A percentile compares a stretch with the other conserved stretches of the same genome.
Evolutionary conservation across 2,797 vertebrate genomes (phyloP).

Genomic region (Melanotaenia trifasciata): DNA sequence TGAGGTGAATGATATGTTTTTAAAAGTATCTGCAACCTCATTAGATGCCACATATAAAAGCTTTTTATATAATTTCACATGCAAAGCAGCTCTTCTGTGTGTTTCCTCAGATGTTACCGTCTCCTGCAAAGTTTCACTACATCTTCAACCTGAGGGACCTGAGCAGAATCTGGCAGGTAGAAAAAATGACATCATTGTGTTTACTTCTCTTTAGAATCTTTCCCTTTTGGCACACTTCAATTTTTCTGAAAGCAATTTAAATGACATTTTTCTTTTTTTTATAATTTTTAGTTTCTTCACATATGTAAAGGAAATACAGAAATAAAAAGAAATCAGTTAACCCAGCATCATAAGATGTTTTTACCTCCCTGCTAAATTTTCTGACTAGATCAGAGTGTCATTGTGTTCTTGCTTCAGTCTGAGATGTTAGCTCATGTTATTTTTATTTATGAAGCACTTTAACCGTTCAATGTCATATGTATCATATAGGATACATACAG

Average conservation of each 20-base stretch:
- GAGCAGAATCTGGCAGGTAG: constrained; percentile 87
- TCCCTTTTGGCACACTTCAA: not conserved
- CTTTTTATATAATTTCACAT: not conserved
- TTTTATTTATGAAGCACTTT: too few species aligned
- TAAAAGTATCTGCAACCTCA: not conserved
- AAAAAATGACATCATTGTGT: not conserved
- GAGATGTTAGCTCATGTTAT: too few species aligned
- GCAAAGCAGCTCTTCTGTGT: not conserved
- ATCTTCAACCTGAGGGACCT: constrained; percentile 89
- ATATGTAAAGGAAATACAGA: too few species aligned
- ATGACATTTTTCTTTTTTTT: not conserved
- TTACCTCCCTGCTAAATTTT: too few species aligned
- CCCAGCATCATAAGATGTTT: too few species aligned
- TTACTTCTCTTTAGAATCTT: not conserved
- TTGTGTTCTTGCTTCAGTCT: too few species aligned
- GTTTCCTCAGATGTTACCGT: constrained; percentile 85
- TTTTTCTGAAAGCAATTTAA: not conserved
- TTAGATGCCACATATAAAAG: too few species aligned
- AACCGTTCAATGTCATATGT: too few species aligned
- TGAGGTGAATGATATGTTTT: too few species aligned
- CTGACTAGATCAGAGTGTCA: not conserved
- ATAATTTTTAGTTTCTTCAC: not conserved
- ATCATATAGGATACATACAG: too few species aligned
- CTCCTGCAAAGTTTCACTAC: constrained; percentile 90
- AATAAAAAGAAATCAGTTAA: too few species aligned